Conservation (phyloP, 2,797 vertebrate species). For the Pyrocephalus nanus region DNA sequence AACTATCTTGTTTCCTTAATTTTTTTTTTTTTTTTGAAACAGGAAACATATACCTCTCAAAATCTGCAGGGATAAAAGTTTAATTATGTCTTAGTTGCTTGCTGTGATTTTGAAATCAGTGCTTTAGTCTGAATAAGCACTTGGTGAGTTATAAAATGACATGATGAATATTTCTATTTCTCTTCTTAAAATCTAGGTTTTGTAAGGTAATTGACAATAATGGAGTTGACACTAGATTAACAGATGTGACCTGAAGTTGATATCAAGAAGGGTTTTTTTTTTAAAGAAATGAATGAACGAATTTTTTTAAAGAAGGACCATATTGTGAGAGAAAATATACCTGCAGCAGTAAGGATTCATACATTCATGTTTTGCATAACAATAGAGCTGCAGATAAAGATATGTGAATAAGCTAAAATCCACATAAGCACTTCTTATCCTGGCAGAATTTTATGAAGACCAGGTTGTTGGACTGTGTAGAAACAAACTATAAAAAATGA, state of each 20-base stretch:
- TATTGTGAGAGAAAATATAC: slow-evolving; percentile 23
- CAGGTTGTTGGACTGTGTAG: background rate
- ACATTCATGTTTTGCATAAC: slow-evolving; percentile 1
- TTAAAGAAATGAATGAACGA: slow-evolving; percentile 39
- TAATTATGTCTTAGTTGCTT: slow-evolving; percentile 77
- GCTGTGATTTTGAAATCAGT: slow-evolving; percentile 77
- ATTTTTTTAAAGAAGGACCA: background rate
- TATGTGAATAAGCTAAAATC: background rate
- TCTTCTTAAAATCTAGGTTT: slow-evolving; percentile 68
- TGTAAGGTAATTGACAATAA: slow-evolving; percentile 73
- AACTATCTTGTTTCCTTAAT: slow-evolving; percentile 16
- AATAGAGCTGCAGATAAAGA: background rate
- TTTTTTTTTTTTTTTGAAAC: background rate
- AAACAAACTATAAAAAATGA: background rate
- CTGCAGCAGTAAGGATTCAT: slow-evolving; percentile 21
- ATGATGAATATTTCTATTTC: slow-evolving; percentile 68
- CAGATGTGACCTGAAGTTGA: slow-evolving; percentile 64
- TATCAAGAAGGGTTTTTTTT: slow-evolving; percentile 11
- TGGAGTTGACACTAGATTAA: slow-evolving; percentile 72
- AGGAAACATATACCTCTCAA: slow-evolving; percentile 13
- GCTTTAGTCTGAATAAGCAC: slow-evolving; percentile 72
- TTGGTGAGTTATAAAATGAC: slow-evolving; percentile 70
- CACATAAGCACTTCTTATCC: background rate
- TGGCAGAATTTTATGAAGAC: background rate
- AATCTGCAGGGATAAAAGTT: slow-evolving; percentile 75